Base-by-base conservation (phyloP, 2,888 invertebrate genomes). In the Muschampia plurimacula region DNA sequence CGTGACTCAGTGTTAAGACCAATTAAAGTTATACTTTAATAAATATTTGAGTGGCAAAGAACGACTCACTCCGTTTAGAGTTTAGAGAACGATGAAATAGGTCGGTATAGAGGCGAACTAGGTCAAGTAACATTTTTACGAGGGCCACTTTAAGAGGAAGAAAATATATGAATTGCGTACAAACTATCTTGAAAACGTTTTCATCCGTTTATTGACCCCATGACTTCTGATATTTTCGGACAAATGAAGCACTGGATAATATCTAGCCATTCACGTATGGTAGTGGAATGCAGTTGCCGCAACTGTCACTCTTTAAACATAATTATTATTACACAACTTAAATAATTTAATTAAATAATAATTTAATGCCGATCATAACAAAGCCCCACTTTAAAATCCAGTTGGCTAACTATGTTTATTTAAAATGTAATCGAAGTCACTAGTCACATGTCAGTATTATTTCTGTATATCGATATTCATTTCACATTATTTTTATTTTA, bases 181-280 rank as follows among this genome's bases (percentile, higher is more conserved):
- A 63, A 77, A 74, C 69, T 81, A 79, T 79, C 75, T 75, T 73
- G 76, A 69, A 78, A 62, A 28, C 72, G 62, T 72, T 62, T 67
- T 49, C 22, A 62, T 63, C 63, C 60, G 62, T 55, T 66, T 52
- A 67, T 39, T 67, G 62, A 63, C 63, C 67, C 66, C 55, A 28
- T 67, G 60, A 41, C 67, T 55, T 55, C 62, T 55, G 28, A 32
- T 67, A 67, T 75, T 89, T 92, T 92, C 90, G 92, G 92, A 93
- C 93, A 92, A 91, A 89, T 91, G 91, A 89, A 89, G 87, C 79
- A 90, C 89, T 91, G 91, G 90, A 85, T 81, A 80, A 83, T 74
- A 55, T 80, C 78, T 86, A 86, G 86, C 77, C 79, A 82, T 83
- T 86, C 88, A 89, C 89, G 84, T 88, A 86, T 77, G 78, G 88